Evolutionary conservation across 2,113 vertebrate genomes (phyloP).

Genomic region (Solea solea): DNA sequence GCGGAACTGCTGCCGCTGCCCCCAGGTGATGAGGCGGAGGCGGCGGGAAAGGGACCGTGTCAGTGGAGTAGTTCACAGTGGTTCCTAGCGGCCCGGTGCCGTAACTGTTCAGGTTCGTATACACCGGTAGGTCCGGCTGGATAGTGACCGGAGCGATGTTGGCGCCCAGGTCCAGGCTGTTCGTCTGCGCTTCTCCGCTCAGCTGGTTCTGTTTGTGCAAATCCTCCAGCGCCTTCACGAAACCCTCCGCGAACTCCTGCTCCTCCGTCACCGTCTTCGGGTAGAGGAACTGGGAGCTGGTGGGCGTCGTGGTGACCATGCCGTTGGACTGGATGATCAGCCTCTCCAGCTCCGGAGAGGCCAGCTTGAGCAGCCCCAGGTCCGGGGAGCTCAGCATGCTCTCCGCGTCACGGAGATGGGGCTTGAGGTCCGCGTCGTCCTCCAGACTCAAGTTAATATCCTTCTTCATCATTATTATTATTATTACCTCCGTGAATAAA

Average conservation of each 20-base stretch:
- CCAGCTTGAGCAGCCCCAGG: slow-evolving; percentile 90
- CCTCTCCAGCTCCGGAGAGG: slow-evolving; percentile 92
- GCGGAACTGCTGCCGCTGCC: slow-evolving; percentile 17
- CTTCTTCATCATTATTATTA: slow-evolving; percentile 91
- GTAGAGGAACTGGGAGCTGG: slow-evolving; percentile 87
- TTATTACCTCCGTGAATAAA: slow-evolving; percentile 67
- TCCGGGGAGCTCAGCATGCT: slow-evolving; percentile 86
- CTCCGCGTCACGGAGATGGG: slow-evolving; percentile 81
- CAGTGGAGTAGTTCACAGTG: slow-evolving; percentile 85
- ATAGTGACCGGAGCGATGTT: slow-evolving; percentile 70
- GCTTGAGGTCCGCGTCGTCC: slow-evolving; percentile 80
- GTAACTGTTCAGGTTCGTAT: slow-evolving; percentile 83
- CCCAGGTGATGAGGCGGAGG: slow-evolving; percentile 79
- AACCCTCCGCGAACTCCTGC: slow-evolving; percentile 96
- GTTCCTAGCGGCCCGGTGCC: slow-evolving; percentile 77
- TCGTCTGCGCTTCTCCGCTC: slow-evolving; percentile 57
- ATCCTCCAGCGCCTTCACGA: slow-evolving; percentile 95
- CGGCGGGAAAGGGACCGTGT: slow-evolving; percentile 84
- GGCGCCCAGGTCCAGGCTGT: slow-evolving; percentile 63
- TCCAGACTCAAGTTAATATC: slow-evolving; percentile 82
- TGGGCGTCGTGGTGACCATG: slow-evolving; percentile 91
- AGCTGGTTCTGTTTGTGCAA: slow-evolving; percentile 95
- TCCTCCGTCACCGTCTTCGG: slow-evolving; percentile 89
- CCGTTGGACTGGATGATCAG: slow-evolving; percentile 96
- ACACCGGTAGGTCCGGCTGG: slow-evolving; percentile 85